These are phyloP conservation scores for Scatophagus argus DNA, from an alignment of 2,113 vertebrate species.

Conservation along the genomic window DNA sequence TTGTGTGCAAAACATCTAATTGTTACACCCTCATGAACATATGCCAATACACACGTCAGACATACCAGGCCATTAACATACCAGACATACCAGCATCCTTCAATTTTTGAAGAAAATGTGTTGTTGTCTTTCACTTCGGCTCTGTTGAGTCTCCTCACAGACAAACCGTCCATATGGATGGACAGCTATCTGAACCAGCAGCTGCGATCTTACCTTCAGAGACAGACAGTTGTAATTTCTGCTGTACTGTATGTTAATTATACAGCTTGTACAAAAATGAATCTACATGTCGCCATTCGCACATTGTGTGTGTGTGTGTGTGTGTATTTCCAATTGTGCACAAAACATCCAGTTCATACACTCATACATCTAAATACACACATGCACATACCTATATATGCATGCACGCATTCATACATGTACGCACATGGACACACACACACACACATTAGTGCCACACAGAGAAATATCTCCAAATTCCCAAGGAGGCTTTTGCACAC, in stretches of 20 bases:
- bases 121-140: too few species aligned
- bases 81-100: too few species aligned
- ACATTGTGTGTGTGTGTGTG: not conserved
- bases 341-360: not conserved
- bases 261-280: not conserved
- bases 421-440: not conserved
- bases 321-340: slow-evolving; percentile 4
- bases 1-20: not conserved
- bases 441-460: not conserved
- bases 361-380: too few species aligned
- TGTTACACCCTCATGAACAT: not conserved
- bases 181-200: not conserved
- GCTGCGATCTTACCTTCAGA: not conserved
- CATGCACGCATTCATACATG: not conserved
- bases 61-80: too few species aligned
- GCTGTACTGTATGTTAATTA: not conserved
- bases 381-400: too few species aligned
- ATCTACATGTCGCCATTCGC: not conserved
- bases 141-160: too few species aligned
- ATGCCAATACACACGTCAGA: too few species aligned
- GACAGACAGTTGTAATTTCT: not conserved
- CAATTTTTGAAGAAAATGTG: too few species aligned
- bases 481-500: slow-evolving; percentile 26
- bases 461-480: slow-evolving; percentile 11
- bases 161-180: too few species aligned